A percentile compares a stretch with the other conserved stretches of the same genome.
phyloP scores from a whole-genome alignment of 2,888 invertebrate genomes.

The Cantharis flavilabris region DNA sequence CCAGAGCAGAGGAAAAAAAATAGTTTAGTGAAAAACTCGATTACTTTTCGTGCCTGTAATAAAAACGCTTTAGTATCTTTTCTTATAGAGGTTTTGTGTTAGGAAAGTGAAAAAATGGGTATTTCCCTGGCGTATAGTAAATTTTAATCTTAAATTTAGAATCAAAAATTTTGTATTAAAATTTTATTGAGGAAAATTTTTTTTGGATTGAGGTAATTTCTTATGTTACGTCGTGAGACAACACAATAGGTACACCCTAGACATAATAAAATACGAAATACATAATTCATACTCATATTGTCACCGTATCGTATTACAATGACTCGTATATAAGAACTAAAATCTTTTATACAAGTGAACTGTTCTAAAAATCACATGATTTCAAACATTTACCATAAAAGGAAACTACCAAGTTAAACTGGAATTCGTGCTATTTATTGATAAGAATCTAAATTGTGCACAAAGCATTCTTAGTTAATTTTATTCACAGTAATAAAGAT shows the following conservation, averaged over 20 bases:
- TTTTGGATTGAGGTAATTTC: constrained; percentile 15
- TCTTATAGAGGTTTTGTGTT: not conserved
- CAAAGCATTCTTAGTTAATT: constrained; percentile 47
- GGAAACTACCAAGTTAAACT: constrained; percentile 41
- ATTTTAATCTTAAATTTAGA: not conserved
- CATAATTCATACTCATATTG: constrained; percentile 32
- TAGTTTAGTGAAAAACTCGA: not conserved
- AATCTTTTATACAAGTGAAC: constrained; percentile 9
- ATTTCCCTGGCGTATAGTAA: not conserved
- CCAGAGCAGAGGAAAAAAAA: not conserved
- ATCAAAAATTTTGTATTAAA: not conserved
- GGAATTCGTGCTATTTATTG: constrained; percentile 49
- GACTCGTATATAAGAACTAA: constrained; percentile 17
- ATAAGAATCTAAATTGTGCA: constrained; percentile 48
- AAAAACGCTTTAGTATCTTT: not conserved
- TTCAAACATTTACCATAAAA: constrained; percentile 44
- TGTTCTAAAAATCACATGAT: constrained; percentile 13
- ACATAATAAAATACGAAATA: constrained; percentile 26
- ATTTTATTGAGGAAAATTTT: not conserved
- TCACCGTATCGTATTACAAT: constrained; percentile 30
- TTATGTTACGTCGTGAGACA: constrained; percentile 19
- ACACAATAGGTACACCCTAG: constrained; percentile 20
- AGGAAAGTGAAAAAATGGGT: not conserved
- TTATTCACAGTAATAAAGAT: constrained; percentile 43
- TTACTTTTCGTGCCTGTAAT: not conserved